Conservation (phyloP, 2,888 invertebrate species). For the Melitaea athalia region DNA sequence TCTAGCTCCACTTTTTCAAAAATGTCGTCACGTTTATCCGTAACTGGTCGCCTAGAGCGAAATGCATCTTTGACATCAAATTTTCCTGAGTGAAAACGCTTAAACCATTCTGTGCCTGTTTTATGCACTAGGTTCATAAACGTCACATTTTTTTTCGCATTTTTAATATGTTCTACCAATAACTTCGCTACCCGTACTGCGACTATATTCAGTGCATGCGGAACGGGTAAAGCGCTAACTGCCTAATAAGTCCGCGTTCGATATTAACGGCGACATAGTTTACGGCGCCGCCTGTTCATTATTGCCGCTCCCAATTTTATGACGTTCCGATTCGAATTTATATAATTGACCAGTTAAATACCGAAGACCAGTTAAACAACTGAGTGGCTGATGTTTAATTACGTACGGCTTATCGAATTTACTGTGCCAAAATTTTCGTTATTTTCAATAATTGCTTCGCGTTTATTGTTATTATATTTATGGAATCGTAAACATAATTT, state of each 20-base stretch:
- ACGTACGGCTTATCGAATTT: conserved; percentile 50
- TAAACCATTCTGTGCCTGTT: too few relatives aligned
- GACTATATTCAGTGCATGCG: conserved; percentile 24
- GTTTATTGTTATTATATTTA: conserved; percentile 25
- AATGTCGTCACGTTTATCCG: too few relatives aligned
- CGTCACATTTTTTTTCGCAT: too few relatives aligned
- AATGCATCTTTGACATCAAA: too few relatives aligned
- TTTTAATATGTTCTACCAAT: background rate
- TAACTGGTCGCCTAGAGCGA: too few relatives aligned
- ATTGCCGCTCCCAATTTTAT: conserved; percentile 73
- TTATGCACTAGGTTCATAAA: too few relatives aligned
- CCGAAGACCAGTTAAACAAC: conserved; percentile 39
- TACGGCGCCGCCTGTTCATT: conserved; percentile 77
- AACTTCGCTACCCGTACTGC: conserved; percentile 6
- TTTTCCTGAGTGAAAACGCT: too few relatives aligned
- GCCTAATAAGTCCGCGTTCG: conserved; percentile 70
- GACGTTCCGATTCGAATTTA: conserved; percentile 67
- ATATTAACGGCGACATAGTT: conserved; percentile 77
- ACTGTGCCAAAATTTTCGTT: conserved; percentile 40
- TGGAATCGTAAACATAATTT: conserved; percentile 10
- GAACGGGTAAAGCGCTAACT: conserved; percentile 56
- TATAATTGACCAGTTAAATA: conserved; percentile 72
- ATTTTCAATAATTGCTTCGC: conserved; percentile 32
- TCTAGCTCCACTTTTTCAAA: too few relatives aligned
- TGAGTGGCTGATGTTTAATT: conserved; percentile 55